These are phyloP conservation scores for Leptinotarsa rubiginosa DNA, from an alignment of 2,888 invertebrate species.

Conservation along the genomic window DNA sequence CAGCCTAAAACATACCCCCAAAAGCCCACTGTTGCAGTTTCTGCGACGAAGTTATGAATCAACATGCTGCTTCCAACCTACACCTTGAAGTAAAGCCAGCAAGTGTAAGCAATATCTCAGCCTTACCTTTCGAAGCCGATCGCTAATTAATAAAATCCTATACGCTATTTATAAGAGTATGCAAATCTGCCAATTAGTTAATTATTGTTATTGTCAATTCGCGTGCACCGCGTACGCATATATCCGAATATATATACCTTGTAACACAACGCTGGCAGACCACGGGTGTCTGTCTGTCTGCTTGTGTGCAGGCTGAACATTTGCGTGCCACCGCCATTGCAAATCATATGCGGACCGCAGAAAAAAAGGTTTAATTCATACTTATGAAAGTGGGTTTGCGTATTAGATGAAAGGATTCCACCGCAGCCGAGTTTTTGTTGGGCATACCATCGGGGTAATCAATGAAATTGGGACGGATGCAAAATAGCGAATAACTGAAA, in stretches of 20 bases:
- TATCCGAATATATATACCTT: slow-evolving; percentile 53
- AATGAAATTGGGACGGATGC: slow-evolving; percentile 20
- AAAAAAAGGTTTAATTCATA: slow-evolving; percentile 19
- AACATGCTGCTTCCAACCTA: background rate
- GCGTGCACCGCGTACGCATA: slow-evolving; percentile 59
- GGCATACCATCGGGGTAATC: slow-evolving; percentile 33
- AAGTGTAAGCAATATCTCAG: background rate
- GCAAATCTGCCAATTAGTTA: slow-evolving; percentile 66
- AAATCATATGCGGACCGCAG: slow-evolving; percentile 29
- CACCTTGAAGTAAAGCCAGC: background rate
- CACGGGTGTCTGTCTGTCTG: slow-evolving; percentile 60
- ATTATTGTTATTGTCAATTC: slow-evolving; percentile 67
- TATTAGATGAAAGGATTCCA: slow-evolving; percentile 33
- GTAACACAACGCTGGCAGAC: slow-evolving; percentile 60
- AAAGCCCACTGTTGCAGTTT: background rate
- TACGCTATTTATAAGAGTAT: slow-evolving; percentile 54
- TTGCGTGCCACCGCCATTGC: slow-evolving; percentile 32
- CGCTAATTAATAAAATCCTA: slow-evolving; percentile 38
- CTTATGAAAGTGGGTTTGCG: slow-evolving; percentile 9
- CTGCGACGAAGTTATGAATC: background rate
- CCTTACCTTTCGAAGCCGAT: background rate
- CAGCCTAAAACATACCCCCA: background rate
- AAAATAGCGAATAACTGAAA: background rate
- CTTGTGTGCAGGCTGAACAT: slow-evolving; percentile 26
- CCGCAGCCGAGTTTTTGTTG: slow-evolving; percentile 24